A percentile compares a stretch with the other conserved stretches of the same genome.
These are phyloP conservation scores for Aphyosemion australe DNA, from an alignment of 2,113 vertebrate species.

Conservation along the genomic window DNA sequence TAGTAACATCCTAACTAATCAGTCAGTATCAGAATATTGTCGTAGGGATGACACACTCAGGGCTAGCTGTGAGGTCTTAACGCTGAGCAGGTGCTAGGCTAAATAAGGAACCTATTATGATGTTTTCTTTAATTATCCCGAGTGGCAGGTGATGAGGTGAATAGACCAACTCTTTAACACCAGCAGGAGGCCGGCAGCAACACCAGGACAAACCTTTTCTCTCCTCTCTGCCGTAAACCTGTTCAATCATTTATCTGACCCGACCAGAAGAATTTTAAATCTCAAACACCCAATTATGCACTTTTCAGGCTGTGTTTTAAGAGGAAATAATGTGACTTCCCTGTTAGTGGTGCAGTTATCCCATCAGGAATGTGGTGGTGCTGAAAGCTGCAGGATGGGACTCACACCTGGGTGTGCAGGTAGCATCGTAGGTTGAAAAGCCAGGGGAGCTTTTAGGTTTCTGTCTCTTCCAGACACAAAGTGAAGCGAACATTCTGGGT, in stretches of 20 bases:
- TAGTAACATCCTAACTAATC: too few relatives aligned
- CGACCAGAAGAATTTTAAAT: neutral
- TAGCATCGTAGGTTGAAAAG: slow-evolving; percentile 28
- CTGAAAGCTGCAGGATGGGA: slow-evolving; percentile 27
- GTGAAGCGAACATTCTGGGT: slow-evolving; percentile 4
- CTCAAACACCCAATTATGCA: neutral
- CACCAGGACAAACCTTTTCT: slow-evolving; percentile 24
- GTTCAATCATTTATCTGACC: slow-evolving; percentile 13
- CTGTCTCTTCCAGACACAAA: slow-evolving; percentile 14
- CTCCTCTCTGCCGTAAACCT: slow-evolving; percentile 5
- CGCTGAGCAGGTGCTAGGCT: slow-evolving; percentile 18
- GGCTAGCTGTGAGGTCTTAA: neutral
- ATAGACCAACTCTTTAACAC: slow-evolving; percentile 54
- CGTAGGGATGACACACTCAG: neutral
- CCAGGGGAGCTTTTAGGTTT: slow-evolving; percentile 1
- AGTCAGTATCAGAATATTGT: neutral
- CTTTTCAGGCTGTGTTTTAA: neutral
- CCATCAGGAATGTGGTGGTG: slow-evolving; percentile 49
- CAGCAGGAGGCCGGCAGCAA: slow-evolving; percentile 35
- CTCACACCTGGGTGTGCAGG: slow-evolving; percentile 54
- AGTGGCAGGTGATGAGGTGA: slow-evolving; percentile 72
- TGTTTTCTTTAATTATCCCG: slow-evolving; percentile 72
- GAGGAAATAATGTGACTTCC: slow-evolving; percentile 15
- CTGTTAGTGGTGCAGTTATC: slow-evolving; percentile 35
- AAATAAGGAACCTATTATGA: slow-evolving; percentile 67